phyloP scores from a whole-genome alignment of 2,113 vertebrate species.

The Gasterosteus nipponicus region DNA sequence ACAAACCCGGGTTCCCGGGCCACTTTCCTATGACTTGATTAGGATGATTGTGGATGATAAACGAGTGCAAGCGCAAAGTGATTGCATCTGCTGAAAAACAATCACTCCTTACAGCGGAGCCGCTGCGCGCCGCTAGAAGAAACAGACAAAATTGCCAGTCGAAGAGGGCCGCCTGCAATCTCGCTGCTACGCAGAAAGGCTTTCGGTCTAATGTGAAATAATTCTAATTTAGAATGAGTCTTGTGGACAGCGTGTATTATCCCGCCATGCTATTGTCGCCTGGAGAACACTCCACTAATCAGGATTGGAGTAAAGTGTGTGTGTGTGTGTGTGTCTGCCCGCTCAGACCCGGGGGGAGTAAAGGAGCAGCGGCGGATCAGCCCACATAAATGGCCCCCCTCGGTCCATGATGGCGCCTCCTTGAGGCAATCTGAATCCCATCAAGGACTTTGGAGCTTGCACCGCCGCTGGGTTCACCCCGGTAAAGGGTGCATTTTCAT shows the following conservation, averaged over 20 bases:
- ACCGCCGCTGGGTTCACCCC: slow-evolving; percentile 16
- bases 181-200: slow-evolving; percentile 17
- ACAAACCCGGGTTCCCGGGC: slow-evolving; percentile 28
- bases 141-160: slow-evolving; percentile 61
- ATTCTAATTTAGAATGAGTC: slow-evolving; percentile 60
- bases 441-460: slow-evolving; percentile 18
- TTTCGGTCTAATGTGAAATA: slow-evolving; percentile 68
- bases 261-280: slow-evolving; percentile 47
- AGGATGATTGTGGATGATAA: slow-evolving; percentile 59
- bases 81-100: slow-evolving; percentile 66
- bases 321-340: slow-evolving; percentile 41
- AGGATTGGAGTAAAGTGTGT: slow-evolving; percentile 64
- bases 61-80: slow-evolving; percentile 42
- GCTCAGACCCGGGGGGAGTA: slow-evolving; percentile 14
- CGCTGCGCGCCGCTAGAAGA: slow-evolving; percentile 42
- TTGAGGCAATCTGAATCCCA: slow-evolving; percentile 50
- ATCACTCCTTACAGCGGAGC: slow-evolving; percentile 46
- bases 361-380: slow-evolving; percentile 29
- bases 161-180: slow-evolving; percentile 53
- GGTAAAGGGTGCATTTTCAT: slow-evolving; percentile 32
- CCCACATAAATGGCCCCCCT: slow-evolving; percentile 54
- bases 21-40: slow-evolving; percentile 63
- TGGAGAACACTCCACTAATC: slow-evolving; percentile 73
- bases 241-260: slow-evolving; percentile 56
- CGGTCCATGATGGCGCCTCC: slow-evolving; percentile 34